Base-by-base conservation (phyloP, 2,888 invertebrate species). In the Mamestra brassicae region DNA sequence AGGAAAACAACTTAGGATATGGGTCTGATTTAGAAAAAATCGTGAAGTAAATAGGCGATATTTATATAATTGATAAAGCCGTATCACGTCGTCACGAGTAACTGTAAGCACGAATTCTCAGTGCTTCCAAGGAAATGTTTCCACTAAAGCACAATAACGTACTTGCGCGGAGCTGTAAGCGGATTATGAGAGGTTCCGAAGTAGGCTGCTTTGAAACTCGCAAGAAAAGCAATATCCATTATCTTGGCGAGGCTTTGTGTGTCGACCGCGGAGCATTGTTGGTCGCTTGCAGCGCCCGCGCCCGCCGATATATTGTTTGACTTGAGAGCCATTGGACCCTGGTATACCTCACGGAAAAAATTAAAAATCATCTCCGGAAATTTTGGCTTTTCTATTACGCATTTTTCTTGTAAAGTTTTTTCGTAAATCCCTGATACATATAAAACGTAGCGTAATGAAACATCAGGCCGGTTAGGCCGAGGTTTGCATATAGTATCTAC, bases 151-250 rank as follows among this genome's bases (percentile, higher is more conserved):
- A 85, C 87, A 87, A 87, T 86, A 87, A 93, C 92, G 93, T 94
- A 94, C 94, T 94, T 92, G 93, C 92, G 91, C 89, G 90, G 89
- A 93, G 92, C 94, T 90, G 92, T 95, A 95, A 95, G 95, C 95
- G 95, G 95, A 95, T 96, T 95, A 96, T 94, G 94, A 94, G 94
- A 94, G 95, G 93, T 94, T 94, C 91, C 93, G 92, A 94, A 95
- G 95, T 95, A 95, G 95, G 94, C 94, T 94, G 95, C 95, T 95
- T 95, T 94, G 95, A 95, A 95, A 94, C 95, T 95, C 92, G 92
- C 95, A 95, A 95, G 95, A 95, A 96, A 95, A 95, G 95, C 95
- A 96, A 96, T 95, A 95, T 95, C 95, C 95, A 96, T 95, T 95
- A 96, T 95, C 94, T 95, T 92, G 94, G 92, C 90, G 87, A 90